These are phyloP conservation scores for Dicyrtomina minuta DNA, from an alignment of 2,888 invertebrate species.

Conservation along the genomic window DNA sequence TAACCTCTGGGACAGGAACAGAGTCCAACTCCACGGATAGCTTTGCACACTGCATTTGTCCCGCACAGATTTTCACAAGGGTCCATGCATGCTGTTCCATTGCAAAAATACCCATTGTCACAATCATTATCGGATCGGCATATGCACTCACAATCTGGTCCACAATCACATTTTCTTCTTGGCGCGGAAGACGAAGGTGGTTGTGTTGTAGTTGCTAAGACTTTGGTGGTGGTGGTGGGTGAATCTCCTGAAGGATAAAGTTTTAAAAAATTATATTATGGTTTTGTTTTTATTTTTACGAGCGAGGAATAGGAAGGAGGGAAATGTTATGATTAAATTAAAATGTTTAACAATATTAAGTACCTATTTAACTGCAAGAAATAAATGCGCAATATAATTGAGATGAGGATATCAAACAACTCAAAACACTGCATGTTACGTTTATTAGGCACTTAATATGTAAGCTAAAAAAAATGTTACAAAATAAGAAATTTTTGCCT, in stretches of 20 bases:
- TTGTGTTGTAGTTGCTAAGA: neutral
- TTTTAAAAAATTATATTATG: too few relatives aligned
- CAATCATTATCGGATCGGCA: constrained; percentile 26
- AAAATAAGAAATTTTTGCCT: too few relatives aligned
- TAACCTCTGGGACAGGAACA: constrained; percentile 43
- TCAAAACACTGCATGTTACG: too few relatives aligned
- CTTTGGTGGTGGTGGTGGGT: neutral
- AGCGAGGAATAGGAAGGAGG: too few relatives aligned
- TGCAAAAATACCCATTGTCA: constrained; percentile 16
- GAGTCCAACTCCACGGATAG: constrained; percentile 34
- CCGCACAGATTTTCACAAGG: constrained; percentile 38
- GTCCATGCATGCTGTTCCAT: constrained; percentile 26
- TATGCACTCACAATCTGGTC: constrained; percentile 30
- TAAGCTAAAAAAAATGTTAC: too few relatives aligned
- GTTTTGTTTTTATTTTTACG: too few relatives aligned
- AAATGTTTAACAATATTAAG: neutral
- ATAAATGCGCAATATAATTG: too few relatives aligned
- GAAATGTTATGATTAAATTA: too few relatives aligned
- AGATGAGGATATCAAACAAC: too few relatives aligned
- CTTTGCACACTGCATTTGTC: constrained; percentile 38
- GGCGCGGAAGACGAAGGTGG: neutral
- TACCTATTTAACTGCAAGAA: too few relatives aligned
- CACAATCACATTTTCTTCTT: neutral
- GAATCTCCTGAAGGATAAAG: constrained; percentile 8
- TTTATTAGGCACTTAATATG: too few relatives aligned